Evolutionary conservation across 2,888 invertebrate genomes (phyloP), one percentile per base, ranked within the genome.

Genomic region (Miltochrista miniata): DNA sequence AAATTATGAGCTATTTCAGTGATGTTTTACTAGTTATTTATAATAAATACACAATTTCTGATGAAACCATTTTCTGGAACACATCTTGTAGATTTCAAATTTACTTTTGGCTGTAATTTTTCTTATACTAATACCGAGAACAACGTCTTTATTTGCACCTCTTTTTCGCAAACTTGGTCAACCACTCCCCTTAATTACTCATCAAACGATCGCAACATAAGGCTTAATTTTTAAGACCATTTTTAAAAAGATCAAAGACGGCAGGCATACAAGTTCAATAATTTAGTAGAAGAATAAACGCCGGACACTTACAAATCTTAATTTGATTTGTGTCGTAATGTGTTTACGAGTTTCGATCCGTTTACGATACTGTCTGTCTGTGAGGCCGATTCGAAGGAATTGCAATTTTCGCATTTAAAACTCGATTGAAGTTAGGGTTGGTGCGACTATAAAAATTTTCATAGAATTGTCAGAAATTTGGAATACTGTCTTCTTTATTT

Each of bases 281-380:
- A 34, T 18, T 43, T 8, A 31, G n/a, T n/a, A n/a, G n/a, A 18
- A 15, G 18, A 7, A 8, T 5, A 18, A 18, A 8, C 15, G 18
- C 42, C 18, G 24, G 33, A 37, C 18, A 43, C 36, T 43, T 47
- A 42, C 52, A 48, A 56, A 56, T 41, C 41, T 42, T 64, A 61
- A 62, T 62, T 64, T 47, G 38, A n/a, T 64, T 53, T 40, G 42
- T 35, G 33, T 53, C 61, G 56, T 24, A 35, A 24, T 35, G 13
- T 56, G 10, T 62, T 61, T 61, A 62, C 54, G 57, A 57, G 31
- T 40, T 14, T n/a, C 31, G 61, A 61, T 65, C 15, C 31, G 47
- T 61, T 62, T 57, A 65, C 54, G 65, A 62, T 62, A 54, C 31
- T 30, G 53, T 51, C 65, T 37, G 51, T 8, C n/a, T n/a, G n/a